Base-by-base conservation (phyloP, 2,888 invertebrate species). In the Nebria brevicollis region DNA sequence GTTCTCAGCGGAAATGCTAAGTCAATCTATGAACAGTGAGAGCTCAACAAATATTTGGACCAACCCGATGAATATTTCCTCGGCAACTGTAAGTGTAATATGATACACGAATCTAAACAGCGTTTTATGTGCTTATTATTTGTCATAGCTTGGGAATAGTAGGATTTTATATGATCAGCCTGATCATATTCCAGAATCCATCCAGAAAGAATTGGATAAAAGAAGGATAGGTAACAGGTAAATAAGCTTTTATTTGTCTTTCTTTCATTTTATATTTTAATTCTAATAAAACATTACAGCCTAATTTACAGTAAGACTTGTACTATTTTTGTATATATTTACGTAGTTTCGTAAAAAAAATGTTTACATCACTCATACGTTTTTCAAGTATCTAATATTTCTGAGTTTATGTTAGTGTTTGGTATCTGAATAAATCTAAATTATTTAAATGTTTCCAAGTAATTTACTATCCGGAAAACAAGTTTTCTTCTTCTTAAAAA, bases 11-110 rank as follows among this genome's bases (percentile, higher is more conserved):
- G 91, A 90, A 83, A 89, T 89, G 65, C 84, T 85, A 0, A 82
- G 87, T 74, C 83, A 85, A 15, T 81, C 86, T 54, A 87, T 85
- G 82, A 84, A 82, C 43, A 85, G 85, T 41, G 88, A 88, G 42
- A 86, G 86, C 72, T 85, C 86, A 15, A 88, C 92, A 0, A 93
- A 93, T 87, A 93, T 95, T 85, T 95, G 95, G 95, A 94, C 93
- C 75, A 95, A 95, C 88, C 93, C 94, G 0, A 85, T 80, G 73
- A 77, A 81, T 77, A 54, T 54, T 54, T 54, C 54, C 2, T 81
- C 81, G 2, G 77, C 76, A n/a, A 81, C 76, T 76, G 81, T 81
- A 41, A 66, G 13, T 75, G 26, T 15, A n/a, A 70, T 66, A 4
- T 66, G 15, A 20, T 66, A n/a, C 0, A 70, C 20, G 4, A 54